Evolutionary conservation across 2,797 vertebrate species (phyloP), one percentile per base, ranked within the genome.

Genomic region (Enteromius treurensis): DNA sequence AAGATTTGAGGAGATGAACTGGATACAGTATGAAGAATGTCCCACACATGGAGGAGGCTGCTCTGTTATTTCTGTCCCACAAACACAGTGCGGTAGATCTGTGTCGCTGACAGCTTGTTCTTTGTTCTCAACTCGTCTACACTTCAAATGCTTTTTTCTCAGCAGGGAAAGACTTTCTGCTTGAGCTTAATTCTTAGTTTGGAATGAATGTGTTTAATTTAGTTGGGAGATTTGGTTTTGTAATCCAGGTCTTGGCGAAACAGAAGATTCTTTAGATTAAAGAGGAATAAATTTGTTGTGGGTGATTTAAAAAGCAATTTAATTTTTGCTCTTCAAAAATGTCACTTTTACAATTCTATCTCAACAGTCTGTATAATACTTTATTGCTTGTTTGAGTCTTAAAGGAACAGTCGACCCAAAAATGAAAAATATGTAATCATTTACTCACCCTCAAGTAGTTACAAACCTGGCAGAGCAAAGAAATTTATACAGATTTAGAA

Each of bases 211-310:
- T 1, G 4, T 81, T 74, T 81, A 19, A 81, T 81, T 81, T 62
- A 47, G 40, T 81, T 64, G 69, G 69, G 70, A 74, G 69, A 73
- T 81, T 81, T 73, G 55, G 42, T 26, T 55, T 32, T 73, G 73
- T 64, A 81, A 81, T 73, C 29, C 55, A 81, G 40, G 8, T 45
- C 51, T 80, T 70, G 49, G 42, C 34, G 26, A 58, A 70, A 65
- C 21, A 13, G 23, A 21, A 42, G 53, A 67, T 77, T 58, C 29
- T 62, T 62, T 14, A 29, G 58, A 68, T 80, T 68, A 68, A 53
- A 10, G 47, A 40, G 17, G 26, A 55, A 60, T 42, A 47, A 1
- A 73, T 42, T 37, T 64, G 55, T 37, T 60, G 32, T 5, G 29
- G 29, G 47, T 53, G 37, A 60, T 76, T 62, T 62, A 15, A 23